These are phyloP conservation scores for Calameuta pallipes DNA, from an alignment of 2,888 invertebrate genomes.

Conservation along the genomic window DNA sequence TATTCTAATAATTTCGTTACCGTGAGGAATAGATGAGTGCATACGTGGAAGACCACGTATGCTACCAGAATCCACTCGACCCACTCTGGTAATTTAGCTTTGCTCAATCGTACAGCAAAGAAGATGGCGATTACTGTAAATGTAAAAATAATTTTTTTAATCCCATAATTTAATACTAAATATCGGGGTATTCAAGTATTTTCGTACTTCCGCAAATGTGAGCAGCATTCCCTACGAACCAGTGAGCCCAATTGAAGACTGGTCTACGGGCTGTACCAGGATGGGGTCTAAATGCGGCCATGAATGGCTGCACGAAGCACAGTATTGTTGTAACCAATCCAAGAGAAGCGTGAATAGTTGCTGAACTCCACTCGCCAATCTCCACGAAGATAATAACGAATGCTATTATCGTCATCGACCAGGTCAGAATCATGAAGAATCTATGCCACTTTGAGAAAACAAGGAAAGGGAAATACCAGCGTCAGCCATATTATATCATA, in stretches of 20 bases:
- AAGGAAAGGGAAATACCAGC: conserved; percentile 29
- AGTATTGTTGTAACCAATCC: conserved; percentile 82
- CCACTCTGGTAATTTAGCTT: conserved; percentile 89
- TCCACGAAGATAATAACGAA: conserved; percentile 87
- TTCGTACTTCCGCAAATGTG: conserved; percentile 88
- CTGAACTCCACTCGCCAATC: conserved; percentile 78
- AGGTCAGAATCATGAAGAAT: conserved; percentile 84
- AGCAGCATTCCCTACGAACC: conserved; percentile 88
- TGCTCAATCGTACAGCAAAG: conserved; percentile 87
- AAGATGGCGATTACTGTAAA: conserved; percentile 91
- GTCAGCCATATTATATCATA: too few species aligned
- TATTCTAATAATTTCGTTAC: conserved; percentile 69
- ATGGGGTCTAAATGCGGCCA: conserved; percentile 87
- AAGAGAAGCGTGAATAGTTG: conserved; percentile 86
- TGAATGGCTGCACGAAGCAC: conserved; percentile 89
- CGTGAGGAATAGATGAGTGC: conserved; percentile 87
- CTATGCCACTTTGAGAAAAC: conserved; percentile 80
- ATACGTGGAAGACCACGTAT: conserved; percentile 89
- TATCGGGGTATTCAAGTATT: background rate
- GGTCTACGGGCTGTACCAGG: conserved; percentile 83
- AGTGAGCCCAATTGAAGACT: conserved; percentile 92
- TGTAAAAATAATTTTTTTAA: conserved; percentile 19
- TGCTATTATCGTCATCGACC: conserved; percentile 81
- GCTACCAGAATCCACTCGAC: conserved; percentile 89
- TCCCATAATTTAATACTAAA: background rate